Evolutionary conservation across 2,113 vertebrate genomes (phyloP), one percentile per base, ranked within the genome.

Genomic region (Brienomyrus brachyistius): DNA sequence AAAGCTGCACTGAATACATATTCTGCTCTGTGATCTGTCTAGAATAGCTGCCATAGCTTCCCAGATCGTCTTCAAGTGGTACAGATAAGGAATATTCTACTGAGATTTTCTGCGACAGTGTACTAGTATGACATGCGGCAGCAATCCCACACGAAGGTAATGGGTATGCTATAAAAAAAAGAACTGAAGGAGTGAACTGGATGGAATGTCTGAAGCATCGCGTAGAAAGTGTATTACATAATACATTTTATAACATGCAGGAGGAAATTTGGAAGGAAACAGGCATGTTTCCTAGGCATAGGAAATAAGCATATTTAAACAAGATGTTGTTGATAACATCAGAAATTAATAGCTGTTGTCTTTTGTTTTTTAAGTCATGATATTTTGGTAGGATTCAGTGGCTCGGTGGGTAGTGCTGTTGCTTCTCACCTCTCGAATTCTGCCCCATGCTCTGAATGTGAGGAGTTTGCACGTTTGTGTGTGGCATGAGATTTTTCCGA

Each of bases 11-110:
- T 40, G 70, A 89, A 89, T 80, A 80, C 66, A 80, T 48, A 40
- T 89, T 74, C 70, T 89, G 27, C 27, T 77, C 66, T 89, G 47
- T 89, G 88, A 89, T 89, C 88, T 52, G 88, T 27, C 70, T 27
- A 77, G 66, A 51, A 35, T 77, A 27, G 66, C 31, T 80, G 66
- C 31, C 48, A 74, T 89, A 48, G 70, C 70, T 35, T 45, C 66
- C 70, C 70, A 89, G 66, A 89, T 74, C 88, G 11, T 50, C 47
- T 89, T 66, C 66, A 50, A 52, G 47, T 89, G 88, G 62, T 8
- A 52, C 47, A 89, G 70, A 77, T 89, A 77, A 80, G 66, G 51
- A 80, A 80, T 54, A 52, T 70, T 86, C 48, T 86, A 13, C 48
- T 35, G 47, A 89, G 88, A 52, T 40, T 47, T 27, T 13, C n/a